Conservation (phyloP, 2,113 vertebrate genomes). For the Tetraodon nigroviridis region DNA sequence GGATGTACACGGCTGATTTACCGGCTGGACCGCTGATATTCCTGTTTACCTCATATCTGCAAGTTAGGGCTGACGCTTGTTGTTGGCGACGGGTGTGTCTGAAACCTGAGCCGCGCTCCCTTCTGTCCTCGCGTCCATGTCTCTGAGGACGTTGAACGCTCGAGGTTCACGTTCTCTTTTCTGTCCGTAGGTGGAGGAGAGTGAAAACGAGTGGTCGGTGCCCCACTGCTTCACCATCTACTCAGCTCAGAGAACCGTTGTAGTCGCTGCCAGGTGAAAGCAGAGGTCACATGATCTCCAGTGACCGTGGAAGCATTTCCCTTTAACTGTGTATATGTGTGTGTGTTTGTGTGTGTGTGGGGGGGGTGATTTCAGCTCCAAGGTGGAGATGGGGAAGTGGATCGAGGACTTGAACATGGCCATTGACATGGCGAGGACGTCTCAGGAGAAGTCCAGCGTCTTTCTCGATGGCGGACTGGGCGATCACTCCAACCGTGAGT, state of each 20-base stretch:
- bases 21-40: no score
- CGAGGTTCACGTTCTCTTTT: neutral
- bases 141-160: neutral
- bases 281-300: no score
- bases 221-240: slow-evolving; percentile 96
- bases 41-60: no score
- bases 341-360: neutral
- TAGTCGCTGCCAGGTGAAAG: slow-evolving; percentile 91
- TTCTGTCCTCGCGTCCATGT: neutral
- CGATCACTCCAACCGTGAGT: slow-evolving; percentile 80
- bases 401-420: slow-evolving; percentile 86
- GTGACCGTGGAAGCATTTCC: neutral
- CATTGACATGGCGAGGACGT: slow-evolving; percentile 85
- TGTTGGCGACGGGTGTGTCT: no score
- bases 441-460: slow-evolving; percentile 67
- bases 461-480: slow-evolving; percentile 69
- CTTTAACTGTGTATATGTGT: neutral
- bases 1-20: neutral
- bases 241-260: slow-evolving; percentile 87
- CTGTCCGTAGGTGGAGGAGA: slow-evolving; percentile 85
- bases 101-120: neutral
- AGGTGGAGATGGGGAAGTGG: slow-evolving; percentile 92
- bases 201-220: slow-evolving; percentile 82
- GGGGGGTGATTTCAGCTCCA: slow-evolving; percentile 80
- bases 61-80: no score